Conservation (phyloP, 2,113 vertebrate genomes). For the Pelecanoides urinatrix region DNA sequence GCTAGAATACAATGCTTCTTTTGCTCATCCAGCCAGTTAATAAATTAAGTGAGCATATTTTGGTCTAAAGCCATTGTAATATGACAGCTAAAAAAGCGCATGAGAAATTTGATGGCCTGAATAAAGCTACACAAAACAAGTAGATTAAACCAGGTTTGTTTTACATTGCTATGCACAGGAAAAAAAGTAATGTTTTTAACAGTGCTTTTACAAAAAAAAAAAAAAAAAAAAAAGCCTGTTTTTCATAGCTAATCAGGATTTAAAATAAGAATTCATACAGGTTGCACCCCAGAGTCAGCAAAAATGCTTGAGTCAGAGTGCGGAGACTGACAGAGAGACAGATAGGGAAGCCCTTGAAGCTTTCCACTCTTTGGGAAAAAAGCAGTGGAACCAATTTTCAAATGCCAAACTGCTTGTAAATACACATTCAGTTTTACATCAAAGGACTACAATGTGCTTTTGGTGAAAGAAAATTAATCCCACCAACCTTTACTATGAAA, state of each 20-base stretch:
- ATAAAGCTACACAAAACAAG: slow-evolving; percentile 38
- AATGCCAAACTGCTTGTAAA: not conserved
- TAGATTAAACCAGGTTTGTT: not conserved
- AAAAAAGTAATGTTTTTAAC: not conserved
- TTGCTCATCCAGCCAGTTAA: not conserved
- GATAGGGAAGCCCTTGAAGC: not conserved
- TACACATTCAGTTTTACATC: not conserved
- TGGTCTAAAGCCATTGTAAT: slow-evolving; percentile 7
- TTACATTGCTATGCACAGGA: not conserved
- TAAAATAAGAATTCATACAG: slow-evolving; percentile 18
- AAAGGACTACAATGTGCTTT: not conserved
- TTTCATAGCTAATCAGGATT: slow-evolving; percentile 26
- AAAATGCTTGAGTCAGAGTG: not conserved
- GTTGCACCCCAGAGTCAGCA: not conserved
- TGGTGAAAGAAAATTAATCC: not conserved
- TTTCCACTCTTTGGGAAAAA: not conserved
- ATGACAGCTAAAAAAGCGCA: slow-evolving; percentile 16
- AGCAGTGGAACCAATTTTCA: not conserved
- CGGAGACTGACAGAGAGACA: not conserved
- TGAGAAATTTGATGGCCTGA: slow-evolving; percentile 23
- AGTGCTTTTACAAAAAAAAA: not conserved
- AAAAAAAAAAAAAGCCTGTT: not conserved
- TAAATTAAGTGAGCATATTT: slow-evolving; percentile 32
- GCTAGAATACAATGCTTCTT: not conserved
- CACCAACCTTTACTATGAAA: not conserved